Base-by-base conservation (phyloP, 1,140 invertebrate species). In the Neelides sp. region DNA sequence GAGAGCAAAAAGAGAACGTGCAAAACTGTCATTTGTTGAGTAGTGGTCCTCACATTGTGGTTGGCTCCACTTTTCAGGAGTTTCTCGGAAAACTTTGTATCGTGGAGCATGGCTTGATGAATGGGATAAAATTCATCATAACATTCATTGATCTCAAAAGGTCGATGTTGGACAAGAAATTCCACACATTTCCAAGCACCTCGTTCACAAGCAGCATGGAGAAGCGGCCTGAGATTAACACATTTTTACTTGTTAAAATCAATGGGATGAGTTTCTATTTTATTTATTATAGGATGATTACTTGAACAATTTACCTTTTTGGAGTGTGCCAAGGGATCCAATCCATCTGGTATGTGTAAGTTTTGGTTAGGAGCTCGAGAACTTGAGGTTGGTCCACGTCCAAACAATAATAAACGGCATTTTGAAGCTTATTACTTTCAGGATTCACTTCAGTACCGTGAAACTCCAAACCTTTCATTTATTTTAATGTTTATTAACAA, bases 41-140 rank as follows among this genome's bases (percentile, higher is more conserved):
- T 83, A 47, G 76, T 75, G 1, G 80, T 83, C 22, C 76, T 65
- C 1, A 82, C 80, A 8, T 19, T 22, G 4, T 42, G 12, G 15
- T 19, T 22, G 10, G 39, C 37, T 19, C 59, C 57, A 19, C 50
- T 54, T 3, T 43, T 22, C 2, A 61, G 27, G 10, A 59, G 24
- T 36, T 45, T 50, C 28, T 54, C 54, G 5, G 52, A 48, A 34
- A 59, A 59, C 23, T 61, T 61, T 1, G 59, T 47, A 20, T 61
- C 57, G 30, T 61, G 56, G 12, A 59, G 35, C 5, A 59, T 57
- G 68, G 57, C 70, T 61, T 82, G 78, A 63, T 82, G 80, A 44
- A 83, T 79, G 4, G 80, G 80, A 67, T 79, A 82, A 64, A 80
- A 82, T 68, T 83, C 80, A 62, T 83, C 80, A 66, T 78, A 81